Base-by-base conservation (phyloP, 1,140 invertebrate species). In the Trichonephila clavipes region DNA sequence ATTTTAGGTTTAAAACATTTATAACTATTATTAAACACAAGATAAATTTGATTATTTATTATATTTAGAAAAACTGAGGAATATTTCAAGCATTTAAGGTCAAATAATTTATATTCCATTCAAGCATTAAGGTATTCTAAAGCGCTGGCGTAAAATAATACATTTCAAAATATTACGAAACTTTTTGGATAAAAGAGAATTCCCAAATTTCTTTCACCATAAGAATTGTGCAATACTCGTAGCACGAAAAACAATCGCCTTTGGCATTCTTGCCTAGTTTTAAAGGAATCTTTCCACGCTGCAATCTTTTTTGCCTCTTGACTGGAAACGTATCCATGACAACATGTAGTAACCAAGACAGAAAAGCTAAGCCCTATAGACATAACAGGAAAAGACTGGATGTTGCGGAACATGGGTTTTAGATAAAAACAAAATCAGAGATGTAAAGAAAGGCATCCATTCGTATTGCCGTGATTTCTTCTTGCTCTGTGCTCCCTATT, bases 251-350 rank as follows among this genome's bases (percentile, higher is more conserved):
- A 85, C 58, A 85, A 58, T 85, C 44, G 44, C 82, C 58, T 59
- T 59, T 85, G 82, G 82, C 44, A 85, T 85, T 58, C 51, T 58
- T n/a, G 44, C 82, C n/a, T 85, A 58, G 44, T 85, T 85, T 85
- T 58, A 83, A 77, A 85, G 44, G 51, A 85, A 83, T 51, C 44
- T 83, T 85, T 24, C 21, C 14, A 44, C 44, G 10, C 82, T n/a
- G 24, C 44, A 59, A 85, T 58, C 51, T 24, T 58, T 59, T 85
- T 58, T 77, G 82, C 82, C n/a, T 59, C 24, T 58, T 58, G 82
- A 85, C 58, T 24, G 58, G 8, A 59, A 51, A 44, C 21, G 82
- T 85, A 85, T 85, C 82, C 82, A 85, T 85, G 82, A 59, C 58
- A 85, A 85, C 82, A 58, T 34, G 82, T 7, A 24, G 58, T 28